Evolutionary conservation across 2,797 vertebrate genomes (phyloP).

Genomic region (Gymnoscopelus braueri): DNA sequence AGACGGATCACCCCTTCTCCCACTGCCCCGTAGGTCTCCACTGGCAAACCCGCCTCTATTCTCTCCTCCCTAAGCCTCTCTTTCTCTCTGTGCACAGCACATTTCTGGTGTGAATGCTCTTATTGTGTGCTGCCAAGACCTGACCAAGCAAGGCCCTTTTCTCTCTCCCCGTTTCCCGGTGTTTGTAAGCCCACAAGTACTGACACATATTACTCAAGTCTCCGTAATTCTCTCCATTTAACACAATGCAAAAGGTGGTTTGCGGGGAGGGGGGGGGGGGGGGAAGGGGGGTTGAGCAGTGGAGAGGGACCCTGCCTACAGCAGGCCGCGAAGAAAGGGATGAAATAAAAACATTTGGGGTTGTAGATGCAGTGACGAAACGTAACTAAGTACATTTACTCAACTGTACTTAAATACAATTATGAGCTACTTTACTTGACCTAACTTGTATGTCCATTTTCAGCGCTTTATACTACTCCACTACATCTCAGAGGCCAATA

Average conservation of each 20-base stretch:
- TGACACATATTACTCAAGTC: conserved; percentile 38
- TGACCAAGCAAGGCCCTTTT: conserved; percentile 55
- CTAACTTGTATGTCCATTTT: no score
- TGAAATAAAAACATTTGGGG: conserved; percentile 8
- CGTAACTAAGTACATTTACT: no score
- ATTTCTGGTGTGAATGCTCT: conserved; percentile 76
- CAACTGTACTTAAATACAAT: no score
- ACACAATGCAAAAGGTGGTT: conserved; percentile 23
- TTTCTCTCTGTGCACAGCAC: conserved; percentile 42
- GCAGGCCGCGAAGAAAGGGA: no score
- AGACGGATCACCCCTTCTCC: conserved; percentile 43
- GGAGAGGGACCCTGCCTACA: no score
- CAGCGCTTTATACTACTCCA: no score
- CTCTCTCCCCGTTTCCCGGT: conserved; percentile 26
- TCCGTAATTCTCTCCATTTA: conserved; percentile 57
- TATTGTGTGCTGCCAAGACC: conserved; percentile 77
- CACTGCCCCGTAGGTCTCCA: conserved; percentile 29
- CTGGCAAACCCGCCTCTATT: conserved; percentile 47
- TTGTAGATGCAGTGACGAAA: no score
- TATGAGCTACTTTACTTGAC: no score
- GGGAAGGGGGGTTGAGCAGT: not conserved
- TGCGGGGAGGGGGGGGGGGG: not conserved
- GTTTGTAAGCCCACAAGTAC: conserved; percentile 33
- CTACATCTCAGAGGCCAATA: no score
- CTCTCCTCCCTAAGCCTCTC: conserved; percentile 37